Percentiles rank a stretch among this genome's conserved stretches.
Conservation (phyloP, 2,888 invertebrate genomes). For the Hirtodrosophila alboralis region DNA sequence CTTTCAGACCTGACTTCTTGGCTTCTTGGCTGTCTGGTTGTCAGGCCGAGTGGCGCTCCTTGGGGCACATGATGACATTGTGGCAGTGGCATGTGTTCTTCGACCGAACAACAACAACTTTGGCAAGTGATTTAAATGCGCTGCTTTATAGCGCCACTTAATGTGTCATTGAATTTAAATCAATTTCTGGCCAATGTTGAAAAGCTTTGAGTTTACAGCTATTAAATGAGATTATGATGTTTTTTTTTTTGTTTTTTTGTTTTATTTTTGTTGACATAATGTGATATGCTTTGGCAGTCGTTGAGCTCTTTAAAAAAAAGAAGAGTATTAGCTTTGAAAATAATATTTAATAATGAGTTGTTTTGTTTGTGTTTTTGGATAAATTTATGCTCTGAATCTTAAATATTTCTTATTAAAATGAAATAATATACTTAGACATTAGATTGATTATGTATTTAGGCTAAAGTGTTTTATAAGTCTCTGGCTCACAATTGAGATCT, state of each 20-base stretch:
- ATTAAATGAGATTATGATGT: slow-evolving; percentile 9
- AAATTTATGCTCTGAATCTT: too few species aligned
- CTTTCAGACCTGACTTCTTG: slow-evolving; percentile 22
- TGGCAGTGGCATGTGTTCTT: slow-evolving; percentile 33
- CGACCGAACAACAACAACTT: slow-evolving; percentile 17
- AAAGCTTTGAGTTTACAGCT: background rate
- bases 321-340: too few species aligned
- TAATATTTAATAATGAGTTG: too few species aligned
- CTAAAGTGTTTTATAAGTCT: too few species aligned
- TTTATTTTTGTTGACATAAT: too few species aligned
- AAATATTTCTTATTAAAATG: too few species aligned
- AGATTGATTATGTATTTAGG: too few species aligned
- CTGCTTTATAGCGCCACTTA: slow-evolving; percentile 72
- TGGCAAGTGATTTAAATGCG: slow-evolving; percentile 71
- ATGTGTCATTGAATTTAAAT: slow-evolving; percentile 69
- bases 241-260: background rate
- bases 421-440: too few species aligned
- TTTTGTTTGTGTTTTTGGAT: too few species aligned
- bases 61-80: slow-evolving; percentile 27
- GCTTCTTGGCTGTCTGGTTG: slow-evolving; percentile 22
- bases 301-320: too few species aligned
- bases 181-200: slow-evolving; percentile 33
- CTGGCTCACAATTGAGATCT: too few species aligned
- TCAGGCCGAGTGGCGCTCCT: slow-evolving; percentile 27
- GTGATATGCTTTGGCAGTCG: too few species aligned